phyloP scores from a whole-genome alignment of 2,888 invertebrate genomes.

The Mamestra brassicae region DNA sequence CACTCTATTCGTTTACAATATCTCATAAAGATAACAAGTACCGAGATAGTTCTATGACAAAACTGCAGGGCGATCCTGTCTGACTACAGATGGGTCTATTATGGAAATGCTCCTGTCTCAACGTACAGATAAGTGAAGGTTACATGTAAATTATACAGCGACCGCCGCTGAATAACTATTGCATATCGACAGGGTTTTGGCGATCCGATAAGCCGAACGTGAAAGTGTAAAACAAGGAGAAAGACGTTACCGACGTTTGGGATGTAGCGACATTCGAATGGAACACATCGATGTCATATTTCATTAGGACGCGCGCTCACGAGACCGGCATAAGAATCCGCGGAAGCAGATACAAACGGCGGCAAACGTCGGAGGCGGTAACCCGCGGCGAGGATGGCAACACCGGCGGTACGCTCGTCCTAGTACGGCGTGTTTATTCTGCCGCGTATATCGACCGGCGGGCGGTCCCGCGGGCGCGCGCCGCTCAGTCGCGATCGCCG shows the following conservation, averaged over 20 bases:
- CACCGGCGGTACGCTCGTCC: constrained; percentile 78
- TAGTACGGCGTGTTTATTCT: constrained; percentile 90
- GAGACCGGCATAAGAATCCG: constrained; percentile 60
- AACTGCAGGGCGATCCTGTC: constrained; percentile 82
- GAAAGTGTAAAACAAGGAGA: constrained; percentile 52
- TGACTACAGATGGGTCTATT: constrained; percentile 87
- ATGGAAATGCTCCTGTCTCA: constrained; percentile 84
- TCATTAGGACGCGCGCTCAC: constrained; percentile 69
- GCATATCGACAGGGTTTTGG: constrained; percentile 59
- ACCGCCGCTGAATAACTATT: constrained; percentile 69
- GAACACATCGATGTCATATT: constrained; percentile 67
- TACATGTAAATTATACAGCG: constrained; percentile 81
- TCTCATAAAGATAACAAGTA: constrained; percentile 78
- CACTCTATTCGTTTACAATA: constrained; percentile 67
- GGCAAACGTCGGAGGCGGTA: constrained; percentile 77
- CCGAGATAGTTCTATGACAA: constrained; percentile 84
- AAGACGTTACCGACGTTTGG: constrained; percentile 42
- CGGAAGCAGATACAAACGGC: constrained; percentile 74
- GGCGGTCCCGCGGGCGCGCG: constrained; percentile 79
- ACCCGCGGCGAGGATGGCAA: constrained; percentile 75
- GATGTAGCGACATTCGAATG: constrained; percentile 49
- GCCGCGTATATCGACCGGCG: constrained; percentile 89
- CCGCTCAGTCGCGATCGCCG: constrained; percentile 82
- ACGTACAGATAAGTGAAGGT: constrained; percentile 86
- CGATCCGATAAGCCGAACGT: constrained; percentile 52